Percentiles rank a stretch among this genome's conserved stretches.
phyloP scores from a whole-genome alignment of 2,113 vertebrate genomes.

The Centrocercus urophasianus region DNA sequence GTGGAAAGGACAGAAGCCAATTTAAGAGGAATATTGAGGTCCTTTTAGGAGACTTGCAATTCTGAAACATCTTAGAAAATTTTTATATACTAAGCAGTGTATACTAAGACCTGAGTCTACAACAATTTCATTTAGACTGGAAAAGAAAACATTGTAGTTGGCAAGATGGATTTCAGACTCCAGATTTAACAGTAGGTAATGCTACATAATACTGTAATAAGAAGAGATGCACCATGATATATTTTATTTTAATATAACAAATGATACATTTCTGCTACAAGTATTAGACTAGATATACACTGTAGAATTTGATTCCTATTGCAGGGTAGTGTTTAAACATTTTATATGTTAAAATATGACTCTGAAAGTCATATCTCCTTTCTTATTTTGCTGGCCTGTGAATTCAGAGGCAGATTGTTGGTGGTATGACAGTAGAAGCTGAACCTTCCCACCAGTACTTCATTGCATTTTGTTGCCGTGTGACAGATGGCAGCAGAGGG shows the following conservation, averaged over 20 bases:
- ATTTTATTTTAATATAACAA: background rate
- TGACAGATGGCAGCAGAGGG: no score
- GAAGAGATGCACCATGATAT: background rate
- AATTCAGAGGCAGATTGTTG: no score
- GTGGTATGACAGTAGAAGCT: no score
- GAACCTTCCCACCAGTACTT: no score
- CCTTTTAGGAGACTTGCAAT: background rate
- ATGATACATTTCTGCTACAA: background rate
- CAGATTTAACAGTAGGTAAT: background rate
- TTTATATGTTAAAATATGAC: background rate
- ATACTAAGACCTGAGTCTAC: background rate
- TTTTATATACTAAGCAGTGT: background rate
- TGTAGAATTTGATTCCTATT: background rate
- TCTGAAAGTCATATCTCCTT: no score
- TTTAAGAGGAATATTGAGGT: background rate
- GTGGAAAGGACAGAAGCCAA: background rate
- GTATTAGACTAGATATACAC: background rate
- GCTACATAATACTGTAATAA: background rate
- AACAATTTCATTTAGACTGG: background rate
- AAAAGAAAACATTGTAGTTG: background rate
- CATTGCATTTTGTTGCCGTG: no score
- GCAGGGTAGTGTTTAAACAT: background rate
- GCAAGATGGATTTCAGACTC: background rate
- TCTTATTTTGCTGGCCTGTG: no score
- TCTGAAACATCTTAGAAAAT: background rate